Evolutionary conservation across 1,140 invertebrate genomes (phyloP).

Genomic region (Cydia pomonella): DNA sequence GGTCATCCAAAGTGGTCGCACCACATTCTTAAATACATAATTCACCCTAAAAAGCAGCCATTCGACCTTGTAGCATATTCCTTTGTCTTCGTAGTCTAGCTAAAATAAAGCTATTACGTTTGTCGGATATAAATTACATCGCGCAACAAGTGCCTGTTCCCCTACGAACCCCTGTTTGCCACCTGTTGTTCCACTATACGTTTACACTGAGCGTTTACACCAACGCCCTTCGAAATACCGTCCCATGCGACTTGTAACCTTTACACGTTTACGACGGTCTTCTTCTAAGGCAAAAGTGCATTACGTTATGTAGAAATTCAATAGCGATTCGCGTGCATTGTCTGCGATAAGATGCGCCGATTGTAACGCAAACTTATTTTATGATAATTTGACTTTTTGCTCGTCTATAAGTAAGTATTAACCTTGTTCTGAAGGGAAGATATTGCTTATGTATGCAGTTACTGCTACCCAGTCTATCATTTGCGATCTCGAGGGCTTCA

Average conservation of each 20-base stretch:
- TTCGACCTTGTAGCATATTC: neutral
- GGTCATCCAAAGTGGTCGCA: too few relatives aligned
- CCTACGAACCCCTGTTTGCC: constrained; percentile 46
- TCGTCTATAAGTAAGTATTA: constrained; percentile 28
- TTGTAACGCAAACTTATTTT: constrained; percentile 32
- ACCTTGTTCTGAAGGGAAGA: constrained; percentile 19
- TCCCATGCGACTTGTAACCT: neutral
- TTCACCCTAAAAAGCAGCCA: constrained; percentile 11
- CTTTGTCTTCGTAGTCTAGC: constrained; percentile 23
- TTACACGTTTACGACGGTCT: neutral
- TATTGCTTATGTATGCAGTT: neutral
- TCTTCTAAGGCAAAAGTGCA: constrained; percentile 2
- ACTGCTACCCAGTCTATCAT: neutral
- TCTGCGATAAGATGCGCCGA: constrained; percentile 24
- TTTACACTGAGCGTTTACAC: constrained; percentile 9
- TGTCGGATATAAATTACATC: constrained; percentile 39
- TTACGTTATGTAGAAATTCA: constrained; percentile 26
- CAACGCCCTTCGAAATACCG: neutral
- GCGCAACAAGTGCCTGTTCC: constrained; percentile 64
- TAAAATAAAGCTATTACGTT: constrained; percentile 40
- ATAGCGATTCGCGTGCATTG: constrained; percentile 29
- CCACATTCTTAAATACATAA: neutral
- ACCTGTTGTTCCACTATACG: constrained; percentile 58
- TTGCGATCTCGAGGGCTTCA: neutral
- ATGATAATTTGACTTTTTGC: constrained; percentile 29